phyloP scores from a whole-genome alignment of 2,888 invertebrate species.

The Acholoe squamosa region DNA sequence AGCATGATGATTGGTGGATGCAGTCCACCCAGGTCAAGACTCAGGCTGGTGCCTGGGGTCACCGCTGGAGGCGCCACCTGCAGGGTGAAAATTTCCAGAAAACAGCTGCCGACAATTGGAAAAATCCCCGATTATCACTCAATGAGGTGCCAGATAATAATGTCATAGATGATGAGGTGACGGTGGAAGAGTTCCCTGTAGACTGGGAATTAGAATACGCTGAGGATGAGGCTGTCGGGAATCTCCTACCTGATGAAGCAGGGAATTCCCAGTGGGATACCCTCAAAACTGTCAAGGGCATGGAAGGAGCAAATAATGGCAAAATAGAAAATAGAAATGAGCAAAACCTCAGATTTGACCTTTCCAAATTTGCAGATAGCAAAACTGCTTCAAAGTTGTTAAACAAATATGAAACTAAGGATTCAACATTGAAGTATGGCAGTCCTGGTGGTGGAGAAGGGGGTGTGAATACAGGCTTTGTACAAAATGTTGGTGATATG shows the following conservation, averaged over 20 bases:
- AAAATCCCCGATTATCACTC: neutral
- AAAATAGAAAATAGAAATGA: neutral
- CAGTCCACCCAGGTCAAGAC: neutral
- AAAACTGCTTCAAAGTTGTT: too few relatives aligned
- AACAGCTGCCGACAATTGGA: neutral
- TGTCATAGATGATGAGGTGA: neutral
- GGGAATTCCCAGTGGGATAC: too few relatives aligned
- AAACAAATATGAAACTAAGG: too few relatives aligned
- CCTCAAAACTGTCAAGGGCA: neutral
- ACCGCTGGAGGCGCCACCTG: constrained; percentile 28
- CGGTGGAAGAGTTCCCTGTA: neutral
- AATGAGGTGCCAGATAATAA: neutral
- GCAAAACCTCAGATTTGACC: neutral
- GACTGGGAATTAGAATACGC: neutral
- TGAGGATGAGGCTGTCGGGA: neutral
- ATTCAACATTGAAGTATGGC: neutral
- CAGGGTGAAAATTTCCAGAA: neutral
- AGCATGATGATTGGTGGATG: constrained; percentile 56
- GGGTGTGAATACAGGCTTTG: too few relatives aligned
- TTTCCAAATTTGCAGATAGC: too few relatives aligned
- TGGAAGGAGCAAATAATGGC: neutral
- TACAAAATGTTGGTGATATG: too few relatives aligned
- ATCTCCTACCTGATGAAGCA: neutral
- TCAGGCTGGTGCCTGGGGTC: constrained; percentile 44
- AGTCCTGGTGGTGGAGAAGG: too few relatives aligned